A percentile compares a stretch with the other conserved stretches of the same genome.
phyloP scores from a whole-genome alignment of 2,797 vertebrate genomes.

The Macrochelys suwanniensis region DNA sequence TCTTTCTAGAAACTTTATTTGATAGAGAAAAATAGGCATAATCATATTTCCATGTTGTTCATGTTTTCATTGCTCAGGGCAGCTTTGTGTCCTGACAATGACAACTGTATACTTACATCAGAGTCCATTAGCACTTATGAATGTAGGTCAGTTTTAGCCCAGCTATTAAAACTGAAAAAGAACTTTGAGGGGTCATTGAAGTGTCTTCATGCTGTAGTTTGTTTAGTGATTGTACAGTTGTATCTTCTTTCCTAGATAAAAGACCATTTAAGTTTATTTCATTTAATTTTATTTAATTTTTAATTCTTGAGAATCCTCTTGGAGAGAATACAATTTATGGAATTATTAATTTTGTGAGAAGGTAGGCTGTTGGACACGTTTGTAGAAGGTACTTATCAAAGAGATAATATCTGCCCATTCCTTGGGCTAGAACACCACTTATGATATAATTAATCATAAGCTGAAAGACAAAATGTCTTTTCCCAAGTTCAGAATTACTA shows the following conservation, averaged over 20 bases:
- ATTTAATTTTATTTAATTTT: background rate
- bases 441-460: conserved; percentile 14
- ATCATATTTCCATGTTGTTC: background rate
- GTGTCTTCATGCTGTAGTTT: background rate
- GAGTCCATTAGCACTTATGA: background rate
- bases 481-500: background rate
- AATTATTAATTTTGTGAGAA: rapidly evolving
- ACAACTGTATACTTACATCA: background rate
- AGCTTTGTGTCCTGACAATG: background rate
- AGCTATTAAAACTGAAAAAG: background rate
- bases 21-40: background rate
- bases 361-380: background rate
- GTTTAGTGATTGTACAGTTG: background rate
- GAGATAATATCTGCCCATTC: background rate
- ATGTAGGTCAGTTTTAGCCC: background rate
- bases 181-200: background rate
- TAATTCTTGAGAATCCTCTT: background rate
- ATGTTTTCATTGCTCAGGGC: background rate
- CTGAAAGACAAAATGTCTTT: conserved; percentile 12
- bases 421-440: background rate
- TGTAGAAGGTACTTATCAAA: background rate
- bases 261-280: background rate
- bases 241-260: background rate
- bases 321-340: background rate
- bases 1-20: background rate